Evolutionary conservation across 1,140 invertebrate genomes (phyloP).

Genomic region (Homarus americanus): DNA sequence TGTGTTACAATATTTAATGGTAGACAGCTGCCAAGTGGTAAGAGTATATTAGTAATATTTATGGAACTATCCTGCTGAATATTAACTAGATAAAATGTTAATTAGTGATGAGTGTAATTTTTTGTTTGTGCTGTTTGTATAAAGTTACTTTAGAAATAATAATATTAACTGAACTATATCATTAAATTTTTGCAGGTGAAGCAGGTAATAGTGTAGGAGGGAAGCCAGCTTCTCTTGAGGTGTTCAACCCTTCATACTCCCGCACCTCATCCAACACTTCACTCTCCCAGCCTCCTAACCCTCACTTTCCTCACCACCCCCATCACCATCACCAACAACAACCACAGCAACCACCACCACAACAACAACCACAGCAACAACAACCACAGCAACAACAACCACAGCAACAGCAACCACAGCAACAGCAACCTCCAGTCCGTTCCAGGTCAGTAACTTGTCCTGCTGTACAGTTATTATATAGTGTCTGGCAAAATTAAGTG

Average conservation of each 20-base stretch:
- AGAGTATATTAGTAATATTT: too few species aligned
- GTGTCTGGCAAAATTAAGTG: too few species aligned
- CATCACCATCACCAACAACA: constrained; percentile 75
- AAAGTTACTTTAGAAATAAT: too few species aligned
- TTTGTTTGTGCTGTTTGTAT: too few species aligned
- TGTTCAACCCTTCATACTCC: constrained; percentile 85
- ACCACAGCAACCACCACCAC: constrained; percentile 65
- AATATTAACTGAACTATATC: too few species aligned
- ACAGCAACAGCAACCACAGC: constrained; percentile 75
- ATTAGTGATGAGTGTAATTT: too few species aligned
- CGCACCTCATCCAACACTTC: constrained; percentile 84
- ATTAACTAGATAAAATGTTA: too few species aligned
- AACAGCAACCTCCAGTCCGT: constrained; percentile 64
- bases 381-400: constrained; percentile 75
- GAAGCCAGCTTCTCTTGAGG: constrained; percentile 80
- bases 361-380: constrained; percentile 75
- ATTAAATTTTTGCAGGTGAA: constrained; percentile 41
- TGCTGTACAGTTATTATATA: too few species aligned
- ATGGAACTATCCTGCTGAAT: too few species aligned
- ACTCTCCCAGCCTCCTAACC: constrained; percentile 75
- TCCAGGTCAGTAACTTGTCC: constrained; percentile 36
- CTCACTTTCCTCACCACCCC: constrained; percentile 76
- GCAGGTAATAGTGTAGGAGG: constrained; percentile 41
- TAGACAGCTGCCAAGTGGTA: too few species aligned
- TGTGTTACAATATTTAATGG: too few species aligned